phyloP scores from a whole-genome alignment of 2,888 invertebrate genomes.

The Cheilosia urbana region DNA sequence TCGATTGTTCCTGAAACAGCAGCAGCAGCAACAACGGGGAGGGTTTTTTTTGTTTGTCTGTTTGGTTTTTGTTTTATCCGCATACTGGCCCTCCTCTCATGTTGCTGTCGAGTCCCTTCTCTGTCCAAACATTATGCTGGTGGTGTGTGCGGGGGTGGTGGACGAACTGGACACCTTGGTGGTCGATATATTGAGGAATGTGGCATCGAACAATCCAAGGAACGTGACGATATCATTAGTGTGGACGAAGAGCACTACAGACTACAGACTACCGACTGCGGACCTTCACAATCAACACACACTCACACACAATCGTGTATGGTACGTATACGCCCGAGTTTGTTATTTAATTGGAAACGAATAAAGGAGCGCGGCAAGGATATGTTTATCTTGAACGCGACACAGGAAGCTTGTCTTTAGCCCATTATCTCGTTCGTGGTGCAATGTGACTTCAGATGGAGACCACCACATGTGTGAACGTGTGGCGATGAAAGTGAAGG shows the following conservation, averaged over 20 bases:
- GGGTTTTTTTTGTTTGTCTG: conserved; percentile 13
- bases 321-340: conserved; percentile 23
- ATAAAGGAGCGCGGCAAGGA: conserved; percentile 43
- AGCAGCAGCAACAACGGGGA: conserved; percentile 4
- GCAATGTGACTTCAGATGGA: conserved; percentile 17
- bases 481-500: conserved; percentile 66
- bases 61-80: conserved; percentile 42
- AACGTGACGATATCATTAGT: conserved; percentile 75
- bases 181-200: conserved; percentile 69
- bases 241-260: conserved; percentile 13
- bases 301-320: conserved; percentile 28
- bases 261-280: neutral
- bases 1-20: conserved; percentile 47
- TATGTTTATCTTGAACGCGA: conserved; percentile 52
- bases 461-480: conserved; percentile 26
- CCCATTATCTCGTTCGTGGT: conserved; percentile 51
- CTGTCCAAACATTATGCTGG: conserved; percentile 68
- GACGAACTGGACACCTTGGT: conserved; percentile 70
- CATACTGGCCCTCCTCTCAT: conserved; percentile 27
- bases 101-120: conserved; percentile 49
- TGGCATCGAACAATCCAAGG: conserved; percentile 68
- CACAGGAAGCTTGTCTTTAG: conserved; percentile 65
- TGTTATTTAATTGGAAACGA: conserved; percentile 69
- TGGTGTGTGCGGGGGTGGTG: conserved; percentile 13
- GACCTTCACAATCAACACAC: conserved; percentile 29